These are phyloP conservation scores for Drosophila prostipennis DNA, from an alignment of 2,888 invertebrate genomes.

Conservation along the genomic window DNA sequence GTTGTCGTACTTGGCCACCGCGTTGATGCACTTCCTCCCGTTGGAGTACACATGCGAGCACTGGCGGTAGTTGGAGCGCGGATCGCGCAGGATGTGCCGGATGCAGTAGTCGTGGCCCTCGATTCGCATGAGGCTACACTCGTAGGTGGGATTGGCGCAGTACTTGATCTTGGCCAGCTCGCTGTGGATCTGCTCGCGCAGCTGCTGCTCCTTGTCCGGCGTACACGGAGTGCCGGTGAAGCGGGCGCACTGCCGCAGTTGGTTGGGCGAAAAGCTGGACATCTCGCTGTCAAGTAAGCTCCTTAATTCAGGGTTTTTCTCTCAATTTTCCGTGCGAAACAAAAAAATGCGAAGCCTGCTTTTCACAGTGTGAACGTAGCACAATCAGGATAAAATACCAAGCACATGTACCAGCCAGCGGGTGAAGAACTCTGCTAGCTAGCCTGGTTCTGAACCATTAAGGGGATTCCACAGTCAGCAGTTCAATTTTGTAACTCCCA, in stretches of 20 bases:
- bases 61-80: slow-evolving; percentile 92
- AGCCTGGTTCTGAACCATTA: neutral
- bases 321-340: neutral
- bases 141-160: slow-evolving; percentile 88
- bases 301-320: slow-evolving; percentile 1
- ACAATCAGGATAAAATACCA: neutral
- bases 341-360: slow-evolving; percentile 15
- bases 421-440: neutral
- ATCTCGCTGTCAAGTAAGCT: slow-evolving; percentile 22
- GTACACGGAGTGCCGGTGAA: slow-evolving; percentile 57
- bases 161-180: slow-evolving; percentile 87
- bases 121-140: slow-evolving; percentile 88
- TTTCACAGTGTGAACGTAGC: no score
- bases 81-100: slow-evolving; percentile 93
- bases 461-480: no score
- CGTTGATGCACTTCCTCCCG: slow-evolving; percentile 90
- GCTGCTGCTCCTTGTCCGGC: slow-evolving; percentile 80
- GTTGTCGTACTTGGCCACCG: slow-evolving; percentile 90
- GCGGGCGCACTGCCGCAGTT: slow-evolving; percentile 66
- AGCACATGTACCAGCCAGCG: neutral
- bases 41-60: slow-evolving; percentile 89
- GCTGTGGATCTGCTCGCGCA: slow-evolving; percentile 86
- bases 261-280: slow-evolving; percentile 70
- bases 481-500: no score
- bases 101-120: slow-evolving; percentile 91